A percentile compares a stretch with the other conserved stretches of the same genome.
Evolutionary conservation across 2,113 vertebrate species (phyloP).

Genomic region (Seriola dumerili): DNA sequence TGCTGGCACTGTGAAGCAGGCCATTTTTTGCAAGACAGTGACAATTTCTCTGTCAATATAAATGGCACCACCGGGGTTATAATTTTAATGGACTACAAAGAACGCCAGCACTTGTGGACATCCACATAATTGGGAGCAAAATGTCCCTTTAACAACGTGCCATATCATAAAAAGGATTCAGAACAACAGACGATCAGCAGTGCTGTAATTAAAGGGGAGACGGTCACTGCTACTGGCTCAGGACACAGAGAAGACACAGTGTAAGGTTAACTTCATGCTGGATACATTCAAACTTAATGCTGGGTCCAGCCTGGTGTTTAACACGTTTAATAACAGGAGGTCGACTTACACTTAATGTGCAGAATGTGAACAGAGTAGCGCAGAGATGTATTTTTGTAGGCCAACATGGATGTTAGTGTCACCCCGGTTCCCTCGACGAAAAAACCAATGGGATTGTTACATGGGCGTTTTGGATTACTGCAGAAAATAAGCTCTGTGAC

Average conservation of each 20-base stretch:
- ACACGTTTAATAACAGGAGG: too few species aligned
- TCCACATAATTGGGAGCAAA: background rate
- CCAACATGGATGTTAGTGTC: too few species aligned
- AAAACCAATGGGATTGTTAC: too few species aligned
- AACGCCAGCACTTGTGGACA: background rate
- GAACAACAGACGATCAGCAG: background rate
- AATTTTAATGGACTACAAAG: constrained; percentile 15
- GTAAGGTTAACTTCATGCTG: too few species aligned
- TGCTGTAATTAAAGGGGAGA: background rate
- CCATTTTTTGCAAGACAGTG: background rate
- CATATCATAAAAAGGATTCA: background rate
- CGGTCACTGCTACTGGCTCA: background rate
- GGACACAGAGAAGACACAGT: constrained; percentile 1
- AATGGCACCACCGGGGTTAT: background rate
- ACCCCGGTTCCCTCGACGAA: too few species aligned
- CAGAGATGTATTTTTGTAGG: too few species aligned
- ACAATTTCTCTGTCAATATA: constrained; percentile 19
- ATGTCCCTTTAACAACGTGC: constrained; percentile 8
- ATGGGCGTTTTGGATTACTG: too few species aligned
- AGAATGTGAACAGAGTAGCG: too few species aligned
- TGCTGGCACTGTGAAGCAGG: background rate
- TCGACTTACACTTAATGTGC: too few species aligned
- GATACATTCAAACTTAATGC: too few species aligned
- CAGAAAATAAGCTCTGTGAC: too few species aligned
- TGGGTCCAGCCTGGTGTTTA: too few species aligned